These are phyloP conservation scores for Chrysocyon brachyurus DNA, from an alignment of 2,797 vertebrate genomes.

Conservation along the genomic window DNA sequence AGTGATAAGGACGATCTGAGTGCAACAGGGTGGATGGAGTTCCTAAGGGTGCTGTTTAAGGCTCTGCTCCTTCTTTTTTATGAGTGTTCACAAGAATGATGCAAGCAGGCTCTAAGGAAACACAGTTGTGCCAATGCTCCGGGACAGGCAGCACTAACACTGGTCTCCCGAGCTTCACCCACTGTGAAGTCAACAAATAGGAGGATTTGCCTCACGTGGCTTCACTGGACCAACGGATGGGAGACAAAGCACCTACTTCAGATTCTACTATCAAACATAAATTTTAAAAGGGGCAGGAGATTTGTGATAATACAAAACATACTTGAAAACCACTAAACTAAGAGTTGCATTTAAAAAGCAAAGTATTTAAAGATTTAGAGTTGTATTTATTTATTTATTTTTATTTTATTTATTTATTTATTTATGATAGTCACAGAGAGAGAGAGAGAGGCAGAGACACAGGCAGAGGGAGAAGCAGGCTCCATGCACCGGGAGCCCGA, in stretches of 20 bases:
- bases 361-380: background rate
- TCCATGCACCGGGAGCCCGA: too few species aligned
- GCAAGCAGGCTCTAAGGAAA: background rate
- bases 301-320: background rate
- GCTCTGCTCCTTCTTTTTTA: background rate
- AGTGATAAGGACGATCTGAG: background rate
- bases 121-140: accelerated
- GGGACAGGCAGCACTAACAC: background rate
- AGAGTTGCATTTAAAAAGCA: background rate
- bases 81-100: background rate
- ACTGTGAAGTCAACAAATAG: background rate
- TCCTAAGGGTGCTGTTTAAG: background rate
- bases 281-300: background rate
- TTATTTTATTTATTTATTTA: too few species aligned
- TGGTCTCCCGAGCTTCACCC: background rate
- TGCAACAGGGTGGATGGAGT: background rate
- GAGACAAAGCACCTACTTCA: background rate
- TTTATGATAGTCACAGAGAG: too few species aligned
- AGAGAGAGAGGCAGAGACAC: too few species aligned
- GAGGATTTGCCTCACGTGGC: background rate
- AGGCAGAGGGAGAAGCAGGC: too few species aligned
- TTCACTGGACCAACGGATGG: background rate
- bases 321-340: background rate
- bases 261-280: background rate
- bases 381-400: background rate